Evolutionary conservation across 2,888 invertebrate species (phyloP).

Genomic region (Ormyrus rosae): DNA sequence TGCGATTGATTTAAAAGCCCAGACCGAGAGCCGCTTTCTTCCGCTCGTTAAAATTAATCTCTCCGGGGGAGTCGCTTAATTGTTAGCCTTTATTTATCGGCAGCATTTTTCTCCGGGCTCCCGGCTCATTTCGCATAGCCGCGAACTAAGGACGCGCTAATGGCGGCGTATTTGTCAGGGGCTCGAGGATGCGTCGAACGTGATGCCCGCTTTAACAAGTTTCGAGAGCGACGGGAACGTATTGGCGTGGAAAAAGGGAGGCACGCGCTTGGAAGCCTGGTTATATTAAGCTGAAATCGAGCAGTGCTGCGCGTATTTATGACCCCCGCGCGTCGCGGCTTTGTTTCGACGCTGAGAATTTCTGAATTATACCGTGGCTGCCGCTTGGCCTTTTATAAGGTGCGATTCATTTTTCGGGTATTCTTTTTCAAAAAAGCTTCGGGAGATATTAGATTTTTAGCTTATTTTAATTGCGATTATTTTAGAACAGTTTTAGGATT

Average conservation of each 20-base stretch:
- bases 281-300: no score
- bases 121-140: conserved; percentile 36
- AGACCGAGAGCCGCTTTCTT: conserved; percentile 9
- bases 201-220: conserved; percentile 22
- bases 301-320: no score
- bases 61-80: conserved; percentile 28
- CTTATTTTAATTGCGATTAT: no score
- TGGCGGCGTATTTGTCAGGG: conserved; percentile 42
- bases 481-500: no score
- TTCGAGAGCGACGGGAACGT: conserved; percentile 9
- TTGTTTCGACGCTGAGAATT: no score
- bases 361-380: no score
- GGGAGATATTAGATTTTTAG: no score
- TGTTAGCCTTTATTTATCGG: conserved; percentile 50
- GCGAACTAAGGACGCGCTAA: conserved; percentile 43
- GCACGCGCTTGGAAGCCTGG: neutral
- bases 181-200: conserved; percentile 15
- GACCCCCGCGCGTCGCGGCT: no score
- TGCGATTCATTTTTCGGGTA: no score
- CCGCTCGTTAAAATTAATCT: conserved; percentile 44
- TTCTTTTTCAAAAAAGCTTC: no score
- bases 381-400: no score
- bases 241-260: neutral
- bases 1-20: conserved; percentile 25
- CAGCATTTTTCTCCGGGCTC: conserved; percentile 43